Percentiles rank a stretch among this genome's conserved stretches.
Conservation (phyloP, 1,140 invertebrate genomes). For the Musca vetustissima region DNA sequence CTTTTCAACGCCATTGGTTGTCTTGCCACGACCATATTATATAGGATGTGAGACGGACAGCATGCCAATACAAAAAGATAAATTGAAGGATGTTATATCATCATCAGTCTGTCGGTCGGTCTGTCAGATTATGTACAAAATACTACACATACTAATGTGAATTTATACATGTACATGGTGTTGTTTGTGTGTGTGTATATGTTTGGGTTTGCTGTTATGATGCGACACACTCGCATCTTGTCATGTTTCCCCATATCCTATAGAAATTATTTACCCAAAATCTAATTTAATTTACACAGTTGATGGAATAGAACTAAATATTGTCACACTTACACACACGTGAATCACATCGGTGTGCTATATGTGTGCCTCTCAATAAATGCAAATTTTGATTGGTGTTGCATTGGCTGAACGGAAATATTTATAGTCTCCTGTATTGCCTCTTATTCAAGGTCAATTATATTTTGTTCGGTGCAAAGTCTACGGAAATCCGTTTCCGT, state of each 20-base stretch:
- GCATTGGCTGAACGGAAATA: too few relatives aligned
- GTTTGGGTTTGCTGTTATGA: neutral
- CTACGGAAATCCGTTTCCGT: slow-evolving; percentile 20
- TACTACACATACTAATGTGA: neutral
- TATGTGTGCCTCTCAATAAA: too few relatives aligned
- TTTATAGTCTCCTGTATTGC: too few relatives aligned
- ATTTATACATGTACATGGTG: neutral
- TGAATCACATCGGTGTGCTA: too few relatives aligned
- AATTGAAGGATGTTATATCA: neutral
- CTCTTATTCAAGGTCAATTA: slow-evolving; percentile 14
- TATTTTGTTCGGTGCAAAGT: slow-evolving; percentile 10
- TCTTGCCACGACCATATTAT: neutral
- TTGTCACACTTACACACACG: too few relatives aligned
- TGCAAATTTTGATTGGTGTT: too few relatives aligned
- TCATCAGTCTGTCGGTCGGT: too few relatives aligned
- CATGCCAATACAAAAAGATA: neutral
- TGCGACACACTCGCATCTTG: too few relatives aligned
- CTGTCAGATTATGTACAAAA: too few relatives aligned
- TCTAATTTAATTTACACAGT: slow-evolving; percentile 9
- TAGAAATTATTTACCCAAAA: neutral
- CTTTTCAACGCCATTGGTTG: too few relatives aligned
- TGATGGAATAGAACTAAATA: too few relatives aligned
- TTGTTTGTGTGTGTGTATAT: neutral
- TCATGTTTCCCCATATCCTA: too few relatives aligned
- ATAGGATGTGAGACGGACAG: neutral